phyloP scores from a whole-genome alignment of 1,140 invertebrate species.

The Pseudomyrmex dendroicus region DNA sequence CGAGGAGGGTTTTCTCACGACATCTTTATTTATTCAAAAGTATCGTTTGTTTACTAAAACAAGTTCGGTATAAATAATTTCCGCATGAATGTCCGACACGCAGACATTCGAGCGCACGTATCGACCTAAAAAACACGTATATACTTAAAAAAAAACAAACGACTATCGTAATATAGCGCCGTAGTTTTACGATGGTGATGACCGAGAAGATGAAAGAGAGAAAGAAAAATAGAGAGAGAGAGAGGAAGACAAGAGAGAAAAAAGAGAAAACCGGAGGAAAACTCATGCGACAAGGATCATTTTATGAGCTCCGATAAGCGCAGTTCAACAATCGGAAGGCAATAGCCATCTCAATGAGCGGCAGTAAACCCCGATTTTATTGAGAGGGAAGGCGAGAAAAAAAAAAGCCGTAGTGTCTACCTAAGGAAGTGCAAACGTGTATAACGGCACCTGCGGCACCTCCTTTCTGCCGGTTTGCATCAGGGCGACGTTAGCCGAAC shows the following conservation, averaged over 20 bases:
- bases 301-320: constrained; percentile 75
- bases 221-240: too few species aligned
- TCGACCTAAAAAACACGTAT: too few species aligned
- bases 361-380: constrained; percentile 72
- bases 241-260: neutral
- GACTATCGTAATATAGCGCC: neutral
- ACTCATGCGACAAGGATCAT: constrained; percentile 39
- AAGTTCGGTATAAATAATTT: too few species aligned
- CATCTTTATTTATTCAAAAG: too few species aligned
- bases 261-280: constrained; percentile 1
- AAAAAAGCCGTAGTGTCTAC: constrained; percentile 20
- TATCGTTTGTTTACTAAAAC: too few species aligned
- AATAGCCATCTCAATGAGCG: constrained; percentile 72
- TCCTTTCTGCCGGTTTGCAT: constrained; percentile 33
- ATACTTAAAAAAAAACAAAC: neutral
- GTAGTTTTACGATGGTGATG: neutral
- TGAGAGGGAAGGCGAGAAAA: constrained; percentile 30
- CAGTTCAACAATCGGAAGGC: constrained; percentile 75
- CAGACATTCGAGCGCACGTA: too few species aligned
- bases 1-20: too few species aligned
- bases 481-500: constrained; percentile 52
- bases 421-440: constrained; percentile 60
- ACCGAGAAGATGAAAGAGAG: too few species aligned
- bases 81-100: too few species aligned
- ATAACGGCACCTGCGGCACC: constrained; percentile 65